phyloP scores from a whole-genome alignment of 2,797 vertebrate genomes.

The Hafferia zeledoni region DNA sequence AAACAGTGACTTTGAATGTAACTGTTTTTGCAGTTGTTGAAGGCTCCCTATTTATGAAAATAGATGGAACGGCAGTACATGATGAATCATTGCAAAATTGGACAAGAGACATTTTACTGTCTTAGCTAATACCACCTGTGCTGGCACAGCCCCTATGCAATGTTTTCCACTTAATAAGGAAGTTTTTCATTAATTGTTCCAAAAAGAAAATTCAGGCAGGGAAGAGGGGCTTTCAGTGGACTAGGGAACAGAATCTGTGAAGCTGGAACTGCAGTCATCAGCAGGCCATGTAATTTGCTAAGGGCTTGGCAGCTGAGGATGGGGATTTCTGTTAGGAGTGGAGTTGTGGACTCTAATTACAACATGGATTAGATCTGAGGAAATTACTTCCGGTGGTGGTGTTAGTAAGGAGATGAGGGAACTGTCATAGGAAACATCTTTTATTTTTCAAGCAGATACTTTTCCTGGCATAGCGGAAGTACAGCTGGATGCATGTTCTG shows the following conservation, averaged over 20 bases:
- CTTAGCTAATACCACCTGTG: fast-evolving
- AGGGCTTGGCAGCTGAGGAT: neutral
- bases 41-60: neutral
- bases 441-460: neutral
- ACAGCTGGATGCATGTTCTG: neutral
- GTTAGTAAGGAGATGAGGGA: neutral
- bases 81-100: fast-evolving
- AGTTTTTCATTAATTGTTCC: fast-evolving
- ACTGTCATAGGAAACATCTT: neutral
- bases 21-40: neutral
- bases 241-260: neutral
- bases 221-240: neutral
- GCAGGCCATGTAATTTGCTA: neutral
- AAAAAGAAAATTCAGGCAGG: fast-evolving
- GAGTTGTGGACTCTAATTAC: neutral
- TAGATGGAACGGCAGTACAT: fast-evolving
- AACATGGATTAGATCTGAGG: neutral
- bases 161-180: neutral
- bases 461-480: neutral
- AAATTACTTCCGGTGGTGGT: fast-evolving
- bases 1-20: fast-evolving
- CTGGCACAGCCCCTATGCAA: fast-evolving
- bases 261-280: neutral
- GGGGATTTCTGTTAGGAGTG: neutral
- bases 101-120: neutral